Percentiles rank a stretch among this genome's conserved stretches.
Evolutionary conservation across 2,888 invertebrate genomes (phyloP).

Genomic region (Norana najaformis): DNA sequence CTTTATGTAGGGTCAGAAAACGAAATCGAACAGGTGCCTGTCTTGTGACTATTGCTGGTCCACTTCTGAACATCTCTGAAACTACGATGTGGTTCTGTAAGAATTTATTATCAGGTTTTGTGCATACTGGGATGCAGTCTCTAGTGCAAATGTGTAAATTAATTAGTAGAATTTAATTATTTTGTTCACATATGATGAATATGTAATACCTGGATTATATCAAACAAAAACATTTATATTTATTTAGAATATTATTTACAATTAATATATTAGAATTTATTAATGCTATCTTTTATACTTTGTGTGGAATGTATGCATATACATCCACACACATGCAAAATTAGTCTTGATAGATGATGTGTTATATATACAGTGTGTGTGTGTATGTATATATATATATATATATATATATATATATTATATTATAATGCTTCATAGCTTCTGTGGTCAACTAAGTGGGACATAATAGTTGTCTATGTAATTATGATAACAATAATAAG

Average conservation of each 20-base stretch:
- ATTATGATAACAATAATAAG: neutral
- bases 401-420: neutral
- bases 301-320: too few relatives aligned
- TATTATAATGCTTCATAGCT: neutral
- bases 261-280: too few relatives aligned
- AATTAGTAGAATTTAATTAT: neutral
- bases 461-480: neutral
- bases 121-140: neutral
- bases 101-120: neutral
- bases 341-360: too few relatives aligned
- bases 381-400: neutral
- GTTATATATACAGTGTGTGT: too few relatives aligned
- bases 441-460: neutral
- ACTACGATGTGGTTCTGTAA: neutral
- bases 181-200: neutral
- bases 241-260: too few relatives aligned
- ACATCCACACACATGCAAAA: too few relatives aligned
- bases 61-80: neutral
- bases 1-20: neutral
- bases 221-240: neutral
- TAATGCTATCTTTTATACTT: too few relatives aligned
- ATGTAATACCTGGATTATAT: neutral
- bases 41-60: neutral
- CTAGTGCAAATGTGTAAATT: neutral
- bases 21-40: constrained; percentile 5